Percentiles rank a stretch among this genome's conserved stretches.
phyloP scores from a whole-genome alignment of 2,113 vertebrate species.

The Tiliqua scincoides region DNA sequence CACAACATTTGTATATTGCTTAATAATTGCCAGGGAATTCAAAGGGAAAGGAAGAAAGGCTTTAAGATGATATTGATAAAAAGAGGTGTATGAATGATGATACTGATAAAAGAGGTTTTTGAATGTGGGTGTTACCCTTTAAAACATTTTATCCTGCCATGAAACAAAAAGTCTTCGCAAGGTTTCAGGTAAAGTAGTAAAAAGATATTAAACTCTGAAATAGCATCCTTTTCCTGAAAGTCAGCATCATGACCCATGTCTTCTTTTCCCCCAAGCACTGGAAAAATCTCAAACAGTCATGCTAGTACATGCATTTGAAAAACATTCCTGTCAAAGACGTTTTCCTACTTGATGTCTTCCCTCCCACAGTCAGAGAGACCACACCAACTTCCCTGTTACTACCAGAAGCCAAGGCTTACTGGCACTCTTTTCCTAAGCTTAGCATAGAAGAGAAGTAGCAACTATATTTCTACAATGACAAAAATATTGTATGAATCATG shows the following conservation, averaged over 20 bases:
- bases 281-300: conserved; percentile 32
- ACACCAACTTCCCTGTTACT: neutral
- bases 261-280: conserved; percentile 35
- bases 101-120: neutral
- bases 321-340: neutral
- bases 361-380: neutral
- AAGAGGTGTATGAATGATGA: neutral
- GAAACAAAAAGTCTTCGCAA: conserved; percentile 21
- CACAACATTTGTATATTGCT: neutral
- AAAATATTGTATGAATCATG: too few species aligned
- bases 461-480: neutral
- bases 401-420: neutral
- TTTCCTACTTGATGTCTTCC: neutral
- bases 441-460: neutral
- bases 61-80: conserved; percentile 27
- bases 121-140: neutral
- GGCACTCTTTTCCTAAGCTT: neutral
- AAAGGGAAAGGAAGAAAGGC: conserved; percentile 41
- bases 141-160: conserved; percentile 20
- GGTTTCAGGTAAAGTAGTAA: conserved; percentile 37
- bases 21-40: neutral
- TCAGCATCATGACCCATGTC: conserved; percentile 40
- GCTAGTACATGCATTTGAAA: conserved; percentile 21
- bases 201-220: conserved; percentile 49
- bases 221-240: conserved; percentile 32